Conservation (phyloP, 2,113 vertebrate genomes). For the Mirza zaza region DNA sequence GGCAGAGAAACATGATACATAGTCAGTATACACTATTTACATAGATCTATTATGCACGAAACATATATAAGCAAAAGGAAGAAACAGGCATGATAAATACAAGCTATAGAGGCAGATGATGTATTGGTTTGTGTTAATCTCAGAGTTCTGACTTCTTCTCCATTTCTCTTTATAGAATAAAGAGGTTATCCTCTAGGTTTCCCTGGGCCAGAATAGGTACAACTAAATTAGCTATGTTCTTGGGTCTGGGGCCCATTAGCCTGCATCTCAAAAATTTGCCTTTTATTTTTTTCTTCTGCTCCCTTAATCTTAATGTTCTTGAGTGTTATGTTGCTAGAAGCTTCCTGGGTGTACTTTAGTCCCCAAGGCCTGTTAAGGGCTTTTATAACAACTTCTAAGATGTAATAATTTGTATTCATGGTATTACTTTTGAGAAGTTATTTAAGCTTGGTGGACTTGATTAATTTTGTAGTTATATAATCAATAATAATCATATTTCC, state of each 20-base stretch:
- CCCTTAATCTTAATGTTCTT: neutral
- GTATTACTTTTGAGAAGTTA: neutral
- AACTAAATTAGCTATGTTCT: neutral
- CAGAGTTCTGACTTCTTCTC: neutral
- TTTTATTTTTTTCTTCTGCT: neutral
- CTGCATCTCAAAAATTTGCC: neutral
- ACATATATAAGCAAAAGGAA: neutral
- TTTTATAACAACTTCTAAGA: neutral
- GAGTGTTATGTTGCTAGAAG: neutral
- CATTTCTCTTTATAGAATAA: neutral
- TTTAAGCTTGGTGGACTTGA: neutral
- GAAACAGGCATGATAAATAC: neutral
- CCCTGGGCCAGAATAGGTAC: neutral
- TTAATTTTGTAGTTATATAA: constrained; percentile 19
- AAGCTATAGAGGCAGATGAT: neutral
- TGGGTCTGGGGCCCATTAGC: neutral
- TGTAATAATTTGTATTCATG: neutral
- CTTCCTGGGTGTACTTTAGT: neutral
- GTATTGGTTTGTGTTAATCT: neutral
- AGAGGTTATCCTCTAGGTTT: neutral
- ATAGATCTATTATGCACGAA: neutral
- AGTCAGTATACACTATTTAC: neutral
- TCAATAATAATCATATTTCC: neutral
- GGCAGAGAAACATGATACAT: neutral
- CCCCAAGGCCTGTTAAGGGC: neutral